Conservation (phyloP, 2,797 vertebrate species). For the Rhinoraja longicauda region DNA sequence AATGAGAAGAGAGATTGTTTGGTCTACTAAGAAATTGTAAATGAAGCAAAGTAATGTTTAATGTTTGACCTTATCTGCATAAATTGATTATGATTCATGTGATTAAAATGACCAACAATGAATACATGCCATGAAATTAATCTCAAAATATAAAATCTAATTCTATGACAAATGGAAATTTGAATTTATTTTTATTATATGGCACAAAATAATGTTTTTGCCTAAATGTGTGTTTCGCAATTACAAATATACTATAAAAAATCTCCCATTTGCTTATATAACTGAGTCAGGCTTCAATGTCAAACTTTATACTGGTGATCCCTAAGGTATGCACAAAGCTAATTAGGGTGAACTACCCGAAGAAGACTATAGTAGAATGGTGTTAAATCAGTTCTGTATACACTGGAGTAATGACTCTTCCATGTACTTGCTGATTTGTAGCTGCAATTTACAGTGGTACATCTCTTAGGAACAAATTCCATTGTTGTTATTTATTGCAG, state of each 20-base stretch:
- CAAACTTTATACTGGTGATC: constrained; percentile 63
- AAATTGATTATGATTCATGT: neutral
- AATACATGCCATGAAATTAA: neutral
- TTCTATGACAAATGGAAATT: neutral
- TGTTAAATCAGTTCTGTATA: constrained; percentile 87
- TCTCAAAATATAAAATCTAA: neutral
- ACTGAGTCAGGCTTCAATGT: constrained; percentile 54
- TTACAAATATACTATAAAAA: neutral
- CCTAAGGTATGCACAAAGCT: constrained; percentile 83
- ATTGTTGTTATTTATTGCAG: constrained; percentile 89
- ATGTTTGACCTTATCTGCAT: neutral
- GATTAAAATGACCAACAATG: neutral
- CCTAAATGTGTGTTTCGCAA: neutral
- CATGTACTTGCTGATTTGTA: constrained; percentile 80
- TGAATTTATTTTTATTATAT: neutral
- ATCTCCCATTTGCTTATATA: constrained; percentile 10
- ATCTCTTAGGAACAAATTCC: constrained; percentile 90
- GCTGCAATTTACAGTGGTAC: constrained; percentile 81
- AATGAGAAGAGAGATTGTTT: neutral
- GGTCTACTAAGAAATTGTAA: neutral
- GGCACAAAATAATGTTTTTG: neutral
- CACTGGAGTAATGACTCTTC: constrained; percentile 87
- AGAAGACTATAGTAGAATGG: constrained; percentile 76
- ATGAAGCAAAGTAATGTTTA: neutral
- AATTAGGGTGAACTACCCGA: constrained; percentile 93